Percentiles rank a stretch among this genome's conserved stretches.
These are phyloP conservation scores for Noctua fimbriata DNA, from an alignment of 2,888 invertebrate species.

Conservation along the genomic window DNA sequence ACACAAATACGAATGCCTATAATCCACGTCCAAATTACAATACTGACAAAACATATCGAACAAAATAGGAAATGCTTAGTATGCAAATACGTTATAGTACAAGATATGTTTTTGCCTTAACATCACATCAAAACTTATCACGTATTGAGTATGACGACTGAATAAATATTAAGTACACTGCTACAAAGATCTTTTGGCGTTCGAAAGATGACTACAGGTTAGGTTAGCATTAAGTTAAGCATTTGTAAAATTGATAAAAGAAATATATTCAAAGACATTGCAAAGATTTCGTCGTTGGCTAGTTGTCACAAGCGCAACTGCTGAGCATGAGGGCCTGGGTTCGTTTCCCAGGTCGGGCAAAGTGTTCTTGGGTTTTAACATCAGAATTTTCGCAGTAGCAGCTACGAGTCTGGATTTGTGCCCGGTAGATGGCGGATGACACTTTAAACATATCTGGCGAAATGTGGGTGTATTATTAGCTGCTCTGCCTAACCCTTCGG, in stretches of 20 bases:
- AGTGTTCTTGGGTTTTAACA: neutral
- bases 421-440: no score
- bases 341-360: neutral
- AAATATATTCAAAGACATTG: neutral
- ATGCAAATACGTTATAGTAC: conserved; percentile 43
- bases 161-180: conserved; percentile 54
- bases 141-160: conserved; percentile 54
- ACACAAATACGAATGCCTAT: neutral
- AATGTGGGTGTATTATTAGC: no score
- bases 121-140: conserved; percentile 51
- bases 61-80: conserved; percentile 44
- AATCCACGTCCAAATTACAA: neutral
- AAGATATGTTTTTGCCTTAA: conserved; percentile 11
- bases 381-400: neutral
- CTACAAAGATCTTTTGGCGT: neutral
- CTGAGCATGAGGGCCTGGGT: neutral
- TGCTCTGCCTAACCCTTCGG: no score
- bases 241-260: neutral
- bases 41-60: conserved; percentile 9
- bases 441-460: no score
- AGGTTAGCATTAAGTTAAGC: no score
- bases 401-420: no score
- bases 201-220: neutral
- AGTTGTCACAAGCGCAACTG: neutral
- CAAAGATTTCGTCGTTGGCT: neutral